Evolutionary conservation across 35 echinoderm and acorn worm genomes (phyloP), one percentile per base, ranked within the genome.

Genomic region (Apostichopus californicus): DNA sequence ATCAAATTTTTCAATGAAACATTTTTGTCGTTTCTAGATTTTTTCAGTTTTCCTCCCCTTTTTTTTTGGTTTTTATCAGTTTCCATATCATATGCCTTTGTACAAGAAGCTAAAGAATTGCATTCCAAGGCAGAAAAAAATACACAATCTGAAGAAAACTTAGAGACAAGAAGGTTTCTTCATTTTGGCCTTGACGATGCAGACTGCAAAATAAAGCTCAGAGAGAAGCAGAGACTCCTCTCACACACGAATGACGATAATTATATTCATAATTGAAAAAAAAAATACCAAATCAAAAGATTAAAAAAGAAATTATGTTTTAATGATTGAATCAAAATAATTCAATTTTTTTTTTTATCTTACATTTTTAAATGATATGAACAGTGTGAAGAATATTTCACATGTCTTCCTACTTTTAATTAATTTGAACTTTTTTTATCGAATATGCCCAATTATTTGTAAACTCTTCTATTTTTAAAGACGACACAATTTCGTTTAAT

Each of bases 1-100:
- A 68, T 68, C 64, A 68, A 68, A 68, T 68, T 68, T 68, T 68
- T 68, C 64, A 68, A 11, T 68, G 64, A 68, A 68, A 68, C 64
- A 68, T 68, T 68, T 68, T 46, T 4, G 3, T 46, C 34, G 34
- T 46, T 46, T 46, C 34, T 46, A 46, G 34, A 68, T 68, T 68
- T 68, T 68, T 68, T 8, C 34, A 5, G 6, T 8, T 68, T 68
- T 68, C 8, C 9, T 68, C 18, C 8, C 13, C 17, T 68, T 68
- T 68, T 68, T 66, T 66, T 66, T 68, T 68, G 6, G 64, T 68
- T 68, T 68, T 68, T 68, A 18, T 18, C 18, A 68, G 11, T 68
- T 68, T 68, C 64, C 11, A 68, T 68, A 68, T 68, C 64, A 14
- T 68, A 18, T 68, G 64, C 64, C 64, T 68, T 68, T 68, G 64